These are phyloP conservation scores for Tetragnatha montana DNA, from an alignment of 2,888 invertebrate genomes.

Conservation along the genomic window DNA sequence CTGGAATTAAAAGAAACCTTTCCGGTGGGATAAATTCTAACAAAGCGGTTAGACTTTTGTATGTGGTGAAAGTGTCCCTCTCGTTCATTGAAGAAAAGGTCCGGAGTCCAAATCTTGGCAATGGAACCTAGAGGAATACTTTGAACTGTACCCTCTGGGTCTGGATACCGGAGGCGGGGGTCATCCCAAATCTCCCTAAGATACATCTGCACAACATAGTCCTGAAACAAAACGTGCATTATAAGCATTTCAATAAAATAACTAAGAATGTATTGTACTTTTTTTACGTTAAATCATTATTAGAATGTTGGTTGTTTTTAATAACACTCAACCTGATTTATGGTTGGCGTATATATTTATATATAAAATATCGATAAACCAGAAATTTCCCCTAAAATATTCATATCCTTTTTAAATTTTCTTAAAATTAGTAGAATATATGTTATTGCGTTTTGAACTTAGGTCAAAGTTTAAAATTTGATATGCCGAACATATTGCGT, in stretches of 20 bases:
- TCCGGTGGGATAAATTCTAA: conserved; percentile 61
- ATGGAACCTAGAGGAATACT: conserved; percentile 57
- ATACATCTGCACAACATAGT: conserved; percentile 64
- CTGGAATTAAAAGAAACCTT: conserved; percentile 64
- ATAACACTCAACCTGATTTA: too few species aligned
- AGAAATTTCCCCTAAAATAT: too few species aligned
- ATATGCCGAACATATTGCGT: too few species aligned
- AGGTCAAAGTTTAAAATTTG: too few species aligned
- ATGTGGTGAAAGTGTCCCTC: conserved; percentile 67
- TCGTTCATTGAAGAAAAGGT: conserved; percentile 69
- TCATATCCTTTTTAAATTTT: too few species aligned
- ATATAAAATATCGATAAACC: too few species aligned
- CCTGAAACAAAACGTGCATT: conserved; percentile 39
- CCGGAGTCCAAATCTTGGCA: conserved; percentile 67
- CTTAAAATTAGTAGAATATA: too few species aligned
- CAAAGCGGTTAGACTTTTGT: conserved; percentile 61
- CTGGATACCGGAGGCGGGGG: conserved; percentile 64
- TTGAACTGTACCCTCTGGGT: conserved; percentile 63
- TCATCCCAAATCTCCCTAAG: conserved; percentile 68
- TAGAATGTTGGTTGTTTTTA: too few species aligned
- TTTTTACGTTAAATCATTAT: too few species aligned
- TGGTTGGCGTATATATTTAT: too few species aligned
- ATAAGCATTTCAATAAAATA: background rate
- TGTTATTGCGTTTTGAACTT: too few species aligned
- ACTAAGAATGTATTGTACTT: too few species aligned